Evolutionary conservation across 1,140 invertebrate species (phyloP).

Genomic region (Kradibia gibbosae): DNA sequence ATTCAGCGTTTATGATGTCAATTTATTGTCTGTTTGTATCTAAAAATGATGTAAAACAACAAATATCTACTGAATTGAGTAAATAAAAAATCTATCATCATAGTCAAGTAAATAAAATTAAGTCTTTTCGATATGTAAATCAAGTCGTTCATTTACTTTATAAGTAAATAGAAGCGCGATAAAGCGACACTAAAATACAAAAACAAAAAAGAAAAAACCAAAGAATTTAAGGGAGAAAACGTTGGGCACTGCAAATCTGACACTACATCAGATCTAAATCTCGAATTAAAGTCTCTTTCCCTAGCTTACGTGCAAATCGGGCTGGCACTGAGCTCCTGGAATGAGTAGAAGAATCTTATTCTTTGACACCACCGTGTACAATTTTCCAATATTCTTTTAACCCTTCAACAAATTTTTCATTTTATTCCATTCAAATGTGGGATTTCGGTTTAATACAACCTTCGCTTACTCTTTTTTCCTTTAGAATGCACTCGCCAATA

Average conservation of each 20-base stretch:
- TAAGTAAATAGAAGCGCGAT: no score
- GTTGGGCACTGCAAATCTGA: not conserved
- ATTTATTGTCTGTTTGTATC: no score
- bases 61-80: no score
- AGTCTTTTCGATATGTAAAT: constrained; percentile 16
- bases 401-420: not conserved
- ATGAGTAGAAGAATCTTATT: not conserved
- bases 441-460: constrained; percentile 57
- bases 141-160: not conserved
- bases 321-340: not conserved
- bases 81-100: not conserved
- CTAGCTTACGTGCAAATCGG: constrained; percentile 54
- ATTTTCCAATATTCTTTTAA: not conserved
- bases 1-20: no score
- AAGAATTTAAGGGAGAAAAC: constrained; percentile 2
- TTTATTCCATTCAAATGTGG: not conserved
- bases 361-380: not conserved
- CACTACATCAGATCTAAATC: constrained; percentile 1
- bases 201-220: not conserved
- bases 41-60: no score
- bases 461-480: not conserved
- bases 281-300: constrained; percentile 6
- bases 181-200: constrained; percentile 10
- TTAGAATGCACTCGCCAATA: constrained; percentile 49
- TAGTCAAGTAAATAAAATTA: not conserved